phyloP scores from a whole-genome alignment of 2,888 invertebrate genomes.

The Euproctis similis region DNA sequence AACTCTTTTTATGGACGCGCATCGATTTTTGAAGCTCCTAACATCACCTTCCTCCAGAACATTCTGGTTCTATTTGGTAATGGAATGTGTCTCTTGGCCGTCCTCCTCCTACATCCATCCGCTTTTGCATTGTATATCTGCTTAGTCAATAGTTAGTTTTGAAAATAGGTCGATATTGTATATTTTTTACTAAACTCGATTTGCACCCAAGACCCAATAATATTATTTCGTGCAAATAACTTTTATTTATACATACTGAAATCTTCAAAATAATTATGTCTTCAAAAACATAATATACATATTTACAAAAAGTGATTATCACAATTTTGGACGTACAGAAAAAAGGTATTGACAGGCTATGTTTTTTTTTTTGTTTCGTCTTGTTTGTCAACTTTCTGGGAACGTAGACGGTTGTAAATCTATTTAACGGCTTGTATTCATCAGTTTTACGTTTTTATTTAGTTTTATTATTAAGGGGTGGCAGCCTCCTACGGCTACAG shows the following conservation, averaged over 20 bases:
- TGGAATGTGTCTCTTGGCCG: no score
- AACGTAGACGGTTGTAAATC: conserved; percentile 64
- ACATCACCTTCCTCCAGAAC: no score
- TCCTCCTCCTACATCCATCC: no score
- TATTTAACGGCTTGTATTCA: conserved; percentile 62
- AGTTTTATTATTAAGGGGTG: conserved; percentile 58
- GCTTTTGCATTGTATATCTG: no score
- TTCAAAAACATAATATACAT: no score
- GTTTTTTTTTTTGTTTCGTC: conserved; percentile 26
- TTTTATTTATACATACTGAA: no score
- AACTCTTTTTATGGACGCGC: no score
- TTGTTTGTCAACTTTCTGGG: conserved; percentile 49
- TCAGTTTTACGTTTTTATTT: conserved; percentile 40
- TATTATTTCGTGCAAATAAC: no score
- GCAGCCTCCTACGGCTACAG: conserved; percentile 67
- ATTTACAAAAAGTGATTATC: conserved; percentile 39
- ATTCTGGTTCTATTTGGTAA: no score
- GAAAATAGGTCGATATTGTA: not conserved
- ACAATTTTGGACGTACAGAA: conserved; percentile 30
- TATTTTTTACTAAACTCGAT: not conserved
- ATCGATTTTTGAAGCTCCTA: no score
- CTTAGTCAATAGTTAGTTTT: not conserved
- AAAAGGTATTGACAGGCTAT: no score
- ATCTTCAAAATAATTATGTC: no score
- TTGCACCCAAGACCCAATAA: conserved; percentile 15